phyloP scores from a whole-genome alignment of 2,113 vertebrate species.

The Cynoglossus semilaevis region DNA sequence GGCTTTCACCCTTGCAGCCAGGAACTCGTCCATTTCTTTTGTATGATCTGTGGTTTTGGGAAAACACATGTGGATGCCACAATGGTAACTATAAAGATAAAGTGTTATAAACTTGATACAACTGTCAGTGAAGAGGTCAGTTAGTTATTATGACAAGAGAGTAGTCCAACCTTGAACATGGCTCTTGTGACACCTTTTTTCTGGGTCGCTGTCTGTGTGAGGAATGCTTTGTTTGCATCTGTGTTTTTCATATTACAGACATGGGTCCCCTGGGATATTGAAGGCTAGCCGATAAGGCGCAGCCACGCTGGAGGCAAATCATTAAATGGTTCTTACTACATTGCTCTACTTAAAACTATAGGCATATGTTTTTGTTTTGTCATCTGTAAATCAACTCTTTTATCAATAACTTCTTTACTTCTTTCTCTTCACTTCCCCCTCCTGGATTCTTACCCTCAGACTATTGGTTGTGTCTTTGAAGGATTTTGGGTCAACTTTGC shows the following conservation, averaged over 20 bases:
- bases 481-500: slow-evolving; percentile 36
- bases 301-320: slow-evolving; percentile 82
- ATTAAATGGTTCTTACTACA: slow-evolving; percentile 79
- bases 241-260: slow-evolving; percentile 84
- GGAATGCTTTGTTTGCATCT: slow-evolving; percentile 83
- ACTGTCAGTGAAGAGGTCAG: slow-evolving; percentile 9
- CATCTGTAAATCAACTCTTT: slow-evolving; percentile 47
- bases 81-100: no score
- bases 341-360: slow-evolving; percentile 78
- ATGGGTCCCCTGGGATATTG: slow-evolving; percentile 82
- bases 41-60: no score
- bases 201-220: slow-evolving; percentile 72
- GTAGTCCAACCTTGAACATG: slow-evolving; percentile 19
- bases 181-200: slow-evolving; percentile 29
- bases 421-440: slow-evolving; percentile 46
- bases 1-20: no score
- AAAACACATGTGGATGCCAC: no score
- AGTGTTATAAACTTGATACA: no score
- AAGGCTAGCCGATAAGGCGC: slow-evolving; percentile 82
- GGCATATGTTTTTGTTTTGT: slow-evolving; percentile 68
- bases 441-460: not conserved
- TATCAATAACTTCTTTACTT: slow-evolving; percentile 31
- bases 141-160: slow-evolving; percentile 3
- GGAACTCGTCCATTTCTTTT: no score
- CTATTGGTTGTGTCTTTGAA: slow-evolving; percentile 30